Conservation (phyloP, 2,797 vertebrate species). For the Lindbergichthys nudifrons region DNA sequence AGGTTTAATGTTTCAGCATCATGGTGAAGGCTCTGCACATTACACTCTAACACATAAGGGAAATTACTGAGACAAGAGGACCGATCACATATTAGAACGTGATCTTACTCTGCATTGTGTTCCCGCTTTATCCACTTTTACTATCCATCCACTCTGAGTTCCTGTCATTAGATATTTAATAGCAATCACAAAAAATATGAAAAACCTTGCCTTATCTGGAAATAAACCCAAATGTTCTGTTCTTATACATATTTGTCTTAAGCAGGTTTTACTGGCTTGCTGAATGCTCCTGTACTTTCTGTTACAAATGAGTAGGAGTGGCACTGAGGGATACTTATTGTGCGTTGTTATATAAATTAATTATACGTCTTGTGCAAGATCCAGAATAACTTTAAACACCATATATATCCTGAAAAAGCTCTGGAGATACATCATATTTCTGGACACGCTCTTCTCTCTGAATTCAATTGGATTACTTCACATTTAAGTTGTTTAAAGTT, state of each 20-base stretch:
- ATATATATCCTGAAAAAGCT: not conserved
- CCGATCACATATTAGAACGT: slow-evolving; percentile 11
- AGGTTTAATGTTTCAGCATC: slow-evolving; percentile 7
- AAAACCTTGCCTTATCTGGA: not conserved
- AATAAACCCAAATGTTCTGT: not conserved
- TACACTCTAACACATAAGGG: not conserved
- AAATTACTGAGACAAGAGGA: slow-evolving; percentile 2
- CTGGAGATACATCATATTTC: not conserved
- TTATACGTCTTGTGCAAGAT: not conserved
- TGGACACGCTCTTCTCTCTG: not conserved
- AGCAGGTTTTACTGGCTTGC: not conserved
- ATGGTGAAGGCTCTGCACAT: not conserved
- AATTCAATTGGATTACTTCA: not conserved
- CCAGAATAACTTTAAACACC: not conserved
- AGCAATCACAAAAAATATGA: not conserved
- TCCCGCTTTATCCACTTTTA: not conserved
- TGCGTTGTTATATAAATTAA: no score
- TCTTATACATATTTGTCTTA: not conserved
- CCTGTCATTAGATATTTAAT: not conserved
- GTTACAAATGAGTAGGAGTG: not conserved
- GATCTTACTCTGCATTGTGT: not conserved
- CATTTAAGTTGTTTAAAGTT: not conserved
- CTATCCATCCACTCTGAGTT: not conserved
- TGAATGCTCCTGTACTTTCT: not conserved
- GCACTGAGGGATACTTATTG: not conserved